phyloP scores from a whole-genome alignment of 2,797 vertebrate genomes.

The Cichlasoma orientale region DNA sequence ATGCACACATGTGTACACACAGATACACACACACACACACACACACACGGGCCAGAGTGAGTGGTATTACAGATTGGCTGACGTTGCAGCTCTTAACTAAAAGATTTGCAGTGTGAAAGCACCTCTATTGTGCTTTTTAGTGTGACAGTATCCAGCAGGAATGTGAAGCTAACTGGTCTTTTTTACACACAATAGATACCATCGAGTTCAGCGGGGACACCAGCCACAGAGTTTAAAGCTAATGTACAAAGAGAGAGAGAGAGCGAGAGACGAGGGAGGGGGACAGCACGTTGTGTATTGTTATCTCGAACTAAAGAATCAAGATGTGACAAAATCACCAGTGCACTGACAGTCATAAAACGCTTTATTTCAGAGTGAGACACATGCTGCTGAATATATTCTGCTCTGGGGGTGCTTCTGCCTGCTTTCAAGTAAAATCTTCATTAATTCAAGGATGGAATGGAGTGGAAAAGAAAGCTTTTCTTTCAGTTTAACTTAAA shows the following conservation, averaged over 20 bases:
- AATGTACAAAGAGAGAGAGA: constrained; percentile 33
- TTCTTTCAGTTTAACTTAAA: constrained; percentile 22
- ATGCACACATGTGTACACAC: not conserved
- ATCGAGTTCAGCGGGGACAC: constrained; percentile 65
- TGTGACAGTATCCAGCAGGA: constrained; percentile 76
- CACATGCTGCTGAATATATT: not conserved
- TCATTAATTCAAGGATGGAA: constrained; percentile 21
- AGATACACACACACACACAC: not conserved
- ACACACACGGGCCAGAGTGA: constrained; percentile 27
- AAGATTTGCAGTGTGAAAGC: constrained; percentile 76
- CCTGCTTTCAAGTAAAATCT: constrained; percentile 5
- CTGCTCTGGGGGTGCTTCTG: not conserved
- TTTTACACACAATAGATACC: constrained; percentile 65
- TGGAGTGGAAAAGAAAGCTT: not conserved
- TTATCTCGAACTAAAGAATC: constrained; percentile 30
- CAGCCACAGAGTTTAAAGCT: constrained; percentile 46
- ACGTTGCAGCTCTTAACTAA: constrained; percentile 70
- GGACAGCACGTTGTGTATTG: constrained; percentile 8
- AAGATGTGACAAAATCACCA: not conserved
- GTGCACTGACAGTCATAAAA: not conserved
- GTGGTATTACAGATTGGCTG: constrained; percentile 75
- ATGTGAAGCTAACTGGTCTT: constrained; percentile 72
- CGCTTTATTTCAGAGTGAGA: not conserved
- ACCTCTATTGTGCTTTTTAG: constrained; percentile 69
- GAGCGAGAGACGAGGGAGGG: not conserved